Percentiles rank a stretch among this genome's conserved stretches.
Evolutionary conservation across 2,888 invertebrate species (phyloP).

Genomic region (Noctua janthe): DNA sequence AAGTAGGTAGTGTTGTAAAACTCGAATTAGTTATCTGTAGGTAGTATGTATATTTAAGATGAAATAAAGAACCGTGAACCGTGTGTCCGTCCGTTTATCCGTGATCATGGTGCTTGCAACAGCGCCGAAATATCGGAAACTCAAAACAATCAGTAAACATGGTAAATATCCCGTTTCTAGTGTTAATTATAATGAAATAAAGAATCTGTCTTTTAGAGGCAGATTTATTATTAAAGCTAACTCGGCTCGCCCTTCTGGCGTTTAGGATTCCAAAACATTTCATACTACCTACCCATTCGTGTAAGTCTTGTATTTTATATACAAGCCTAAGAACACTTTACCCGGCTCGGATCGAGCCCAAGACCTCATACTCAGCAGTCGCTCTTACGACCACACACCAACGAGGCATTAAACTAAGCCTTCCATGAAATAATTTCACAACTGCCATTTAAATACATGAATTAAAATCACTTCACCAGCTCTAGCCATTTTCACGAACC

Average conservation of each 20-base stretch:
- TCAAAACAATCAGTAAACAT: too few relatives aligned
- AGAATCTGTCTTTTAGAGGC: neutral
- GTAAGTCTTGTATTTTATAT: neutral
- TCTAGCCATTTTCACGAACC: neutral
- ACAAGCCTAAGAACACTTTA: neutral
- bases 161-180: too few relatives aligned
- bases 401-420: neutral
- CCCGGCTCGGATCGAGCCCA: neutral
- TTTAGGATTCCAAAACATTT: neutral
- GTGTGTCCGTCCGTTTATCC: too few relatives aligned
- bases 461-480: neutral
- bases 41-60: neutral
- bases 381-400: neutral
- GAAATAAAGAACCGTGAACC: neutral
- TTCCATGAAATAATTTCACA: neutral
- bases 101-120: too few relatives aligned
- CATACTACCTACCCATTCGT: neutral
- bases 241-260: neutral
- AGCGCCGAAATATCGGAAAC: too few relatives aligned
- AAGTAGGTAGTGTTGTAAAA: neutral
- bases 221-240: neutral
- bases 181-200: neutral
- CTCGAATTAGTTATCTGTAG: neutral
- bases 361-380: neutral
- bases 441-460: neutral